Percentiles rank a stretch among this genome's conserved stretches.
phyloP scores from a whole-genome alignment of 2,797 vertebrate species.

The Chelon auratus region DNA sequence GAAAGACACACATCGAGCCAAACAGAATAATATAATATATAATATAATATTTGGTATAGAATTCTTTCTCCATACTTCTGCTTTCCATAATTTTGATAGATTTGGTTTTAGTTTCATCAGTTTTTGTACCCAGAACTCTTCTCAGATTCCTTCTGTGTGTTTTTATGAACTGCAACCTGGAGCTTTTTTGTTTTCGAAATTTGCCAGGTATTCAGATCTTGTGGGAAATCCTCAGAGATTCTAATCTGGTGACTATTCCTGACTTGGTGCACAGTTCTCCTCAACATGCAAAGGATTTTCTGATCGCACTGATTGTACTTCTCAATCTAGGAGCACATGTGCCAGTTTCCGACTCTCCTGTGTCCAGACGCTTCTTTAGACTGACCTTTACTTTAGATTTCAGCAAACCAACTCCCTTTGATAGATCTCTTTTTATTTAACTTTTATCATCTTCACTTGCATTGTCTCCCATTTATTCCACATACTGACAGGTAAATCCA shows the following conservation, averaged over 20 bases:
- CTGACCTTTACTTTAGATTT: too few species aligned
- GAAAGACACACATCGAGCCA: too few species aligned
- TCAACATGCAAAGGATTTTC: neutral
- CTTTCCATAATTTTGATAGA: too few species aligned
- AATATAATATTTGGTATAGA: too few species aligned
- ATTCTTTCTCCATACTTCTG: too few species aligned
- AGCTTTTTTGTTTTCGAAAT: neutral
- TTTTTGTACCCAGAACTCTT: too few species aligned
- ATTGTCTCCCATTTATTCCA: neutral
- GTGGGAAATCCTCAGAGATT: neutral
- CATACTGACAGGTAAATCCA: neutral
- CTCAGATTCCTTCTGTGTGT: neutral
- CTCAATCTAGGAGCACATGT: neutral
- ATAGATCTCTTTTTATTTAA: neutral
- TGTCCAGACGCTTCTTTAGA: neutral
- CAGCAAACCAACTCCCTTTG: too few species aligned
- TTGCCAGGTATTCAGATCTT: neutral
- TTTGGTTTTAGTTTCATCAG: too few species aligned
- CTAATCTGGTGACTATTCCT: neutral
- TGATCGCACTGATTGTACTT: neutral
- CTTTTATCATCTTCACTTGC: neutral
- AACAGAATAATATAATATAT: too few species aligned
- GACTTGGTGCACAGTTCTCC: conserved; percentile 1
- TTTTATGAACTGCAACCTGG: neutral
- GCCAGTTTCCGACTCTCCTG: neutral